Evolutionary conservation across 2,113 vertebrate genomes (phyloP), one percentile per base, ranked within the genome.

Genomic region (Platycercus adscitus): DNA sequence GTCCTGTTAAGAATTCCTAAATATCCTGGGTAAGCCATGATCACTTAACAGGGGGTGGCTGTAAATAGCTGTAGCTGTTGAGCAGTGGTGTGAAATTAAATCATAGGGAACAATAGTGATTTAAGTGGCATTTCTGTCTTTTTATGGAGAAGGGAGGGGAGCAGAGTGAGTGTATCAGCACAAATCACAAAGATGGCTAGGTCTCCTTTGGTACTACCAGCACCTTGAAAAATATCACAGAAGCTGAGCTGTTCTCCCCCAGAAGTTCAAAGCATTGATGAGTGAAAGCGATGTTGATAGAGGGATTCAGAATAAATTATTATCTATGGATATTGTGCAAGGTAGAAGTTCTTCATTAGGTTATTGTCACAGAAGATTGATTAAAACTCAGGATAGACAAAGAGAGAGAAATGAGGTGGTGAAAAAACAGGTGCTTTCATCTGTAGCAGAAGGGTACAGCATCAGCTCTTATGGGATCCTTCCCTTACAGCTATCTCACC

Each of bases 21-120:
- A 81, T 88, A 91, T 71, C 64, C 88, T 61, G 56, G 43, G 56
- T 87, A 86, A 95, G 92, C 77, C 58, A 39, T 72, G 84, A 81
- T 91, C 66, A 49, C 83, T 93, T 93, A 88, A 84, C 37, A 49
- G n/a, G 49, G 39, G 81, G 81, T 81, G 56, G 47, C 76, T 96
- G 79, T 97, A 96, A 97, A 97, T 91, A 96, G 66, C 87, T 80
- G 82, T 71, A 95, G 80, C 88, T 82, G 93, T 53, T 77, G 91
- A 95, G 88, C 52, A 78, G 86, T 31, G 53, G 66, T 55, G 79
- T 70, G 81, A 93, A 92, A 94, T 97, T 82, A 91, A 97, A 96
- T 95, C 75, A 91, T 28, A 66, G 37, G 56, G 66, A 94, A 79
- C 73, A 96, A 88, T 89, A 58, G 93, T 20, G 73, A 85, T 94